These are phyloP conservation scores for Oophaga pumilio DNA, from an alignment of 2,113 vertebrate genomes.

Conservation along the genomic window DNA sequence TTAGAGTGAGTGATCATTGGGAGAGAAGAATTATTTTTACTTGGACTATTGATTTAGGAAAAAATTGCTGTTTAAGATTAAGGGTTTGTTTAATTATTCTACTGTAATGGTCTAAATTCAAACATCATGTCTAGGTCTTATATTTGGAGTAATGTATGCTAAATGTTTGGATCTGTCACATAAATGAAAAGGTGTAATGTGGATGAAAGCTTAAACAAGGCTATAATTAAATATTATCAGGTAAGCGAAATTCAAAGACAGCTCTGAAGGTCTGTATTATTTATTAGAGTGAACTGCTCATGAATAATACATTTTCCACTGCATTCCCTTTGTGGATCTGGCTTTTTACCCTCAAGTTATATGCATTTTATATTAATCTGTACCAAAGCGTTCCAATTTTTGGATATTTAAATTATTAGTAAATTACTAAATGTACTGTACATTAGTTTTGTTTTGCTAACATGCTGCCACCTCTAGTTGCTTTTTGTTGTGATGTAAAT, in stretches of 20 bases:
- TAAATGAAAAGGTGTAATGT: neutral
- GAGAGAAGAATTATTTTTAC: too few species aligned
- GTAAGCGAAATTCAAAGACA: conserved; percentile 4
- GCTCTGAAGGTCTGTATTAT: conserved; percentile 38
- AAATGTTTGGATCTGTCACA: neutral
- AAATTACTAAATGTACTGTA: neutral
- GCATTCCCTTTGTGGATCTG: neutral
- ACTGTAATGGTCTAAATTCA: too few species aligned
- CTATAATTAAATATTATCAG: too few species aligned
- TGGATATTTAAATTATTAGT: neutral
- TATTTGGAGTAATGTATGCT: neutral
- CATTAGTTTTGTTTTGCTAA: neutral
- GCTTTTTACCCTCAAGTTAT: neutral
- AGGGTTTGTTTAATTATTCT: too few species aligned
- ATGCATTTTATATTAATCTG: neutral
- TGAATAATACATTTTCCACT: conserved; percentile 42
- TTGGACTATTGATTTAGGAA: too few species aligned
- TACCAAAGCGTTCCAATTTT: neutral
- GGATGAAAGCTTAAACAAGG: neutral
- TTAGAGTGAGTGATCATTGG: too few species aligned
- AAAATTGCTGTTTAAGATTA: too few species aligned
- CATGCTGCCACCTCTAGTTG: neutral
- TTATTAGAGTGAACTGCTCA: conserved; percentile 36
- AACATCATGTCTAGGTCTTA: neutral
- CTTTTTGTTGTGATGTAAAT: neutral